Percentiles rank a stretch among this genome's conserved stretches.
These are phyloP conservation scores for Platycnemis pennipes DNA, from an alignment of 2,888 invertebrate genomes.

Conservation along the genomic window DNA sequence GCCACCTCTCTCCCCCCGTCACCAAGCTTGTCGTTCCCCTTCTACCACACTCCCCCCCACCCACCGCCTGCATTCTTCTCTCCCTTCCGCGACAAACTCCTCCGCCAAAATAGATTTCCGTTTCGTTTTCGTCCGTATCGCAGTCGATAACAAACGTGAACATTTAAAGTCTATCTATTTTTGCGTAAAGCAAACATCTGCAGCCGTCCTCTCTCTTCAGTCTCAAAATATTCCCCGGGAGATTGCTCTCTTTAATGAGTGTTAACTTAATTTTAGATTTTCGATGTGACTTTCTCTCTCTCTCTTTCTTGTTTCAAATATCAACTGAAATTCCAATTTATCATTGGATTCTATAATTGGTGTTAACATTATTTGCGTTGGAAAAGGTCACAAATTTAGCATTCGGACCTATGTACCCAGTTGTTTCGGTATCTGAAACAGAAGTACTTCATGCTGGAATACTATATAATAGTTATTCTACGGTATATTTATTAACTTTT, in stretches of 20 bases:
- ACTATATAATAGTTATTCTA: no score
- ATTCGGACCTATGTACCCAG: neutral
- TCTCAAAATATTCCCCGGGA: neutral
- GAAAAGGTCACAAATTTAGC: neutral
- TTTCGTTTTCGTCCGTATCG: conserved; percentile 5
- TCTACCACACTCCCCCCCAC: neutral
- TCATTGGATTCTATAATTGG: no score
- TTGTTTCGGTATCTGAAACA: neutral
- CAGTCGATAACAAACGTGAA: conserved; percentile 5
- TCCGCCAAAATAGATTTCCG: conserved; percentile 17
- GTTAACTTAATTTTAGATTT: neutral
- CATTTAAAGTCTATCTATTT: conserved; percentile 34
- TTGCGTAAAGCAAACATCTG: neutral
- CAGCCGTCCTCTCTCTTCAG: neutral
- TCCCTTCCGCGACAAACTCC: neutral
- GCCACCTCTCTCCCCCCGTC: neutral
- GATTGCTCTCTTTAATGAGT: neutral
- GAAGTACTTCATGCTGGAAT: no score
- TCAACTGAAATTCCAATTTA: no score
- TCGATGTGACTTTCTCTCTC: neutral
- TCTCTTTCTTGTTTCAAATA: no score
- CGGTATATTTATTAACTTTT: no score
- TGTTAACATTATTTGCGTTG: no score
- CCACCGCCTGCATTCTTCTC: neutral
- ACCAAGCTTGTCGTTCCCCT: neutral